Percentiles rank a stretch among this genome's conserved stretches.
These are phyloP conservation scores for Drosophila yakuba DNA, from an alignment of 1,140 invertebrate genomes.

Conservation along the genomic window DNA sequence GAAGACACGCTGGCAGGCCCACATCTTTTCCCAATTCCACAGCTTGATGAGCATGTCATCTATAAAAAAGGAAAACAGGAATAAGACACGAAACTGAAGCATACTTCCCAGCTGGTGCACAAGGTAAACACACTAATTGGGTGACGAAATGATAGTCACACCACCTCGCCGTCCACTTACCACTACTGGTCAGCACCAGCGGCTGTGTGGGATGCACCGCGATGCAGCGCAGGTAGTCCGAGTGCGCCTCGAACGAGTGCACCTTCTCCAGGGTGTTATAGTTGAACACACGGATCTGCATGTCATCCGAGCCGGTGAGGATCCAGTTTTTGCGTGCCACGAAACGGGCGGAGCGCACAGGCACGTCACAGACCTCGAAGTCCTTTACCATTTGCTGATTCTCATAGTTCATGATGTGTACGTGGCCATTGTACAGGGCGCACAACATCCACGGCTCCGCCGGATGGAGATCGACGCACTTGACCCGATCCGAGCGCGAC, in stretches of 20 bases:
- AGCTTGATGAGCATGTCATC: slow-evolving; percentile 99
- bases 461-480: slow-evolving; percentile 98
- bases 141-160: neutral
- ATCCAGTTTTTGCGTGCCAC: slow-evolving; percentile 99
- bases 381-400: slow-evolving; percentile 88
- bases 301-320: slow-evolving; percentile 98
- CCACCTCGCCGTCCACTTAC: slow-evolving; percentile 85
- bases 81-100: slow-evolving; percentile 8
- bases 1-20: slow-evolving; percentile 98
- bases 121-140: slow-evolving; percentile 25
- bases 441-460: slow-evolving; percentile 99
- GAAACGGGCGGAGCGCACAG: slow-evolving; percentile 97
- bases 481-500: slow-evolving; percentile 98
- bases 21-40: slow-evolving; percentile 99
- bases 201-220: slow-evolving; percentile 99
- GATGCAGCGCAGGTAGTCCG: slow-evolving; percentile 98
- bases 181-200: slow-evolving; percentile 98
- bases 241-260: slow-evolving; percentile 98
- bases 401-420: slow-evolving; percentile 99
- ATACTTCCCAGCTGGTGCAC: slow-evolving; percentile 22
- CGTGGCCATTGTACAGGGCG: slow-evolving; percentile 99
- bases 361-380: slow-evolving; percentile 95
- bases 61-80: slow-evolving; percentile 16
- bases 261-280: slow-evolving; percentile 99
- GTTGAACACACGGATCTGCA: slow-evolving; percentile 98